Base-by-base conservation (phyloP, 1,140 invertebrate species). In the Portunus trituberculatus region DNA sequence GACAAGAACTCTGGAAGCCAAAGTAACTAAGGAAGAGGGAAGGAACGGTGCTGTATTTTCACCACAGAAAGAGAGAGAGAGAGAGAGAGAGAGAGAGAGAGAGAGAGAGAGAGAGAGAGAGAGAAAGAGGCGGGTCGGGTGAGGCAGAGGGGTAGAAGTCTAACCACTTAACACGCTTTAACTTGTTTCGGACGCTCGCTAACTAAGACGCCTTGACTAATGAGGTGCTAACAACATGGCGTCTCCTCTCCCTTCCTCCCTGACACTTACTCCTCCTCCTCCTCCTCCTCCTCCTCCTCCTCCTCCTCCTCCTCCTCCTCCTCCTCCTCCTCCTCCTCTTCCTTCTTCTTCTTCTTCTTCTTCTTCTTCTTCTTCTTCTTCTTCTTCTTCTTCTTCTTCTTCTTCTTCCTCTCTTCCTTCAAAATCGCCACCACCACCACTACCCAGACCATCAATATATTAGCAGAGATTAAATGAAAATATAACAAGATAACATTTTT, bases 1-100 rank as follows among this genome's bases (percentile, higher is more conserved):
- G 1, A 2, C 1, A 6, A 39, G 39, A 39, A 39, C 39, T 2
- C 39, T 39, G 1, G 39, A 39, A 39, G 39, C 6, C 39, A 39
- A 39, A 39, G 39, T 2, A 39, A 1, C 1, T 39, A 39, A 39
- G 1, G 6, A 39, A 39, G 39, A 39, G 39, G 39, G 1, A 39
- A 39, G 6, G 39, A 39, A 39, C 39, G 1, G 39, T 39, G 39
- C 39, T 39, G 39, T 39, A 39, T 39, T 39, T 39, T 39, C 39
- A 39, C 39, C 39, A 39, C 39, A 39, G 39, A 39, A 6, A 39
- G 39, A 39, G 39, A 39, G 86, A 88, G 31, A 88, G 86, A 88
- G 31, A 88, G n/a, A 87, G 84, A 87, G 39, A 87, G 84, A 29
- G 84, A 88, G 46, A 88, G 32, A 46, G 16, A 45, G 86, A 32